Conservation (phyloP, 2,113 vertebrate species). For the Cavia porcellus region DNA sequence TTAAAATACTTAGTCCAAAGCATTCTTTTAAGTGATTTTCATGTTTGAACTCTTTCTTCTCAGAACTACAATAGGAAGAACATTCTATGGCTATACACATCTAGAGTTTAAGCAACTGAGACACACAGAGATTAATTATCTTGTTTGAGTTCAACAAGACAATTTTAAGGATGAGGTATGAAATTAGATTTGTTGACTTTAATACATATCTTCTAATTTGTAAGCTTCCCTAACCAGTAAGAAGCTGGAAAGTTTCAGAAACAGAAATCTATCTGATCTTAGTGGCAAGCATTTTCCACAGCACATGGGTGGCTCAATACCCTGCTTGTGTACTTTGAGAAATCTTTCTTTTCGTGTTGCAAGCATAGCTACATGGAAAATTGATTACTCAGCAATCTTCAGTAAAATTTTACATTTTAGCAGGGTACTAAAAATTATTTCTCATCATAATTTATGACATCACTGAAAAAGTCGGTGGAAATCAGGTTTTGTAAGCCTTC, state of each 20-base stretch:
- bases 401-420: neutral
- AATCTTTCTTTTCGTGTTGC: constrained; percentile 19
- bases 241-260: neutral
- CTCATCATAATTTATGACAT: neutral
- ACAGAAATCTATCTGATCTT: neutral
- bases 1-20: neutral
- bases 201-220: neutral
- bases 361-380: neutral
- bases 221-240: neutral
- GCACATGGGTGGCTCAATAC: neutral
- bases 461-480: neutral
- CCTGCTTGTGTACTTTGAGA: neutral
- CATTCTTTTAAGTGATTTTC: neutral
- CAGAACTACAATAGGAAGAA: constrained; percentile 6
- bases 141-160: constrained; percentile 3
- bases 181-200: neutral
- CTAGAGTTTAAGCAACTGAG: neutral
- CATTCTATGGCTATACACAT: neutral
- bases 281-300: neutral
- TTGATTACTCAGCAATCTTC: neutral
- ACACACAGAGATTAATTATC: neutral
- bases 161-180: neutral
- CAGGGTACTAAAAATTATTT: neutral
- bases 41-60: neutral
- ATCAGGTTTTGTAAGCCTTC: neutral